These are phyloP conservation scores for Caerostris extrusa DNA, from an alignment of 1,140 invertebrate species.

Conservation along the genomic window DNA sequence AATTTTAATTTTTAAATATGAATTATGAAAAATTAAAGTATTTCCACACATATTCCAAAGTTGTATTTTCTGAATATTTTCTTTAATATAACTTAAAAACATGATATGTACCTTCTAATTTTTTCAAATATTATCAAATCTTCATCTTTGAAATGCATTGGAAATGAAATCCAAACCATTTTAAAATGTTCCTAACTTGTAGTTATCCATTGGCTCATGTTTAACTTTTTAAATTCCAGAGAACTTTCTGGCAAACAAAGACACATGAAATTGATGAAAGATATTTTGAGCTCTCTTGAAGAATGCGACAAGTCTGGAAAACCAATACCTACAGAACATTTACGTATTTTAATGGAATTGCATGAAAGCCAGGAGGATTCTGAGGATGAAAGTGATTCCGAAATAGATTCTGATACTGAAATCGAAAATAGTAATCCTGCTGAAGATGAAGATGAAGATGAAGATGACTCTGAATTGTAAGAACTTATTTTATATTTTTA, in stretches of 20 bases:
- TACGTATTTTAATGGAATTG: not conserved
- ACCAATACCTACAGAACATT: not conserved
- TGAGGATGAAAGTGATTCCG: not conserved
- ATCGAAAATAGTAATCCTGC: not conserved
- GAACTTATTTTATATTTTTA: no score
- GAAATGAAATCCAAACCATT: no score
- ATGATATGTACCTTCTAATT: no score
- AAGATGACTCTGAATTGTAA: not conserved
- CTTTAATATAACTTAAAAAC: no score
- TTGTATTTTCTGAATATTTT: no score
- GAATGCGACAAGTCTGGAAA: slow-evolving; percentile 39
- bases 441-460: not conserved
- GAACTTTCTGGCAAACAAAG: not conserved
- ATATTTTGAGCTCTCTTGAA: not conserved
- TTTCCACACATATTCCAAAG: no score
- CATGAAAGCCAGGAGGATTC: not conserved
- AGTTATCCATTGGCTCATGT: no score
- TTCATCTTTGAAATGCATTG: no score
- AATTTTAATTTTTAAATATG: no score
- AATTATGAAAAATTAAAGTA: no score
- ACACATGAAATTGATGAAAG: slow-evolving; percentile 23
- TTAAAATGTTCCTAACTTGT: no score
- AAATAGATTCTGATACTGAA: not conserved
- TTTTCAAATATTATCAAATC: no score
- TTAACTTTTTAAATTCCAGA: not conserved